phyloP scores from a whole-genome alignment of 2,888 invertebrate genomes.

The Microdon myrmicae region DNA sequence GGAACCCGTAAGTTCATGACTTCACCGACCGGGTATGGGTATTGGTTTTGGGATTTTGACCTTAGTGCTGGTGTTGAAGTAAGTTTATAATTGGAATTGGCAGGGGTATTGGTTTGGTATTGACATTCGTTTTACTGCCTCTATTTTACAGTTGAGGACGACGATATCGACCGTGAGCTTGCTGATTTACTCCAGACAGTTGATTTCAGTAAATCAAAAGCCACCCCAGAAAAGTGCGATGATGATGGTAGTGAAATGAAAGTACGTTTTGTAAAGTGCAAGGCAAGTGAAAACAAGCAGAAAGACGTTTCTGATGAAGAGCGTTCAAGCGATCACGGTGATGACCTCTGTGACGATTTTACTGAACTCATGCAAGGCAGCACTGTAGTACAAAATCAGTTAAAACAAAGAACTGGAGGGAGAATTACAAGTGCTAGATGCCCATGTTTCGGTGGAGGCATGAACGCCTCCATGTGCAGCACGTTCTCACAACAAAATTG shows the following conservation, averaged over 20 bases:
- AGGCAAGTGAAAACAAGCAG: slow-evolving; percentile 60
- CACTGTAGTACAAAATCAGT: slow-evolving; percentile 55
- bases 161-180: too few relatives aligned
- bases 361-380: slow-evolving; percentile 53
- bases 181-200: too few relatives aligned
- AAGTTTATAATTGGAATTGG: too few relatives aligned
- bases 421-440: slow-evolving; percentile 34
- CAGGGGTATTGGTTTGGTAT: too few relatives aligned
- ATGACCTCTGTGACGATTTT: slow-evolving; percentile 70
- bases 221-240: slow-evolving; percentile 64
- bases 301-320: slow-evolving; percentile 55
- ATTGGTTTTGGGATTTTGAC: too few relatives aligned
- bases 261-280: slow-evolving; percentile 63
- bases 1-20: too few relatives aligned
- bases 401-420: slow-evolving; percentile 56
- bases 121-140: too few relatives aligned
- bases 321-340: slow-evolving; percentile 71
- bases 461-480: too few relatives aligned
- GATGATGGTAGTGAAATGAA: slow-evolving; percentile 64
- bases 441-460: slow-evolving; percentile 55
- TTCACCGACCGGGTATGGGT: too few relatives aligned
- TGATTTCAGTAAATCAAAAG: too few relatives aligned
- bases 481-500: slow-evolving; percentile 24
- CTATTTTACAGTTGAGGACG: too few relatives aligned
- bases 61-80: too few relatives aligned